A percentile compares a stretch with the other conserved stretches of the same genome.
phyloP scores from a whole-genome alignment of 2,888 invertebrate genomes.

The Eugnorisma glareosa region DNA sequence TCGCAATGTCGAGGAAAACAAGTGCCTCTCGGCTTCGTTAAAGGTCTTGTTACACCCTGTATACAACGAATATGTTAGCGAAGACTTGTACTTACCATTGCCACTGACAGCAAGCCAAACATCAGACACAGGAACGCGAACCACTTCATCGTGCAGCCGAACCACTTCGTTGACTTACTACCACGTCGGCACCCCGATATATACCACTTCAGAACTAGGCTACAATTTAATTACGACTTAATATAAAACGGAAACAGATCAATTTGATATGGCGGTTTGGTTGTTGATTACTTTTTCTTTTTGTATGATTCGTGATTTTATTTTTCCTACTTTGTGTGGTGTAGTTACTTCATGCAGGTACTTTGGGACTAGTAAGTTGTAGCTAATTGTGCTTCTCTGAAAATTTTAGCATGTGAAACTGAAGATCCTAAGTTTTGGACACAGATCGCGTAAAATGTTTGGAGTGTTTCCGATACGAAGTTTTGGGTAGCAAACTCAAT shows the following conservation, averaged over 20 bases:
- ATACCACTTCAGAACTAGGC: constrained; percentile 61
- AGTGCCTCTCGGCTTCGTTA: no score
- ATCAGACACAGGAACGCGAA: constrained; percentile 71
- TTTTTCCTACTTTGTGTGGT: not conserved
- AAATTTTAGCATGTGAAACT: not conserved
- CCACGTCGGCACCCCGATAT: constrained; percentile 54
- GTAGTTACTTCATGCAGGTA: not conserved
- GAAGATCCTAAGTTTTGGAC: not conserved
- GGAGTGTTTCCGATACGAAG: no score
- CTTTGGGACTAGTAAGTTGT: not conserved
- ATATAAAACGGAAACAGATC: constrained; percentile 56
- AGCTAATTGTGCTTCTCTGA: not conserved
- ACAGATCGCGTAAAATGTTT: not conserved
- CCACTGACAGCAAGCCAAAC: constrained; percentile 71
- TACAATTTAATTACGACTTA: constrained; percentile 59
- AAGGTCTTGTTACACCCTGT: no score
- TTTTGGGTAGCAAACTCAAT: not conserved
- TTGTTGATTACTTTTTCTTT: constrained; percentile 34
- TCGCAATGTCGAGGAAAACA: no score
- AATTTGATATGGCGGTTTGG: constrained; percentile 45
- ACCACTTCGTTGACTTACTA: constrained; percentile 26
- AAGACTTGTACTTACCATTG: constrained; percentile 24
- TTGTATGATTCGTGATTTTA: not conserved
- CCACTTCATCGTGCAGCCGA: constrained; percentile 77
- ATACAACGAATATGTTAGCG: not conserved